These are phyloP conservation scores for Ceratotherium simum DNA, from an alignment of 2,113 vertebrate species.

Conservation along the genomic window DNA sequence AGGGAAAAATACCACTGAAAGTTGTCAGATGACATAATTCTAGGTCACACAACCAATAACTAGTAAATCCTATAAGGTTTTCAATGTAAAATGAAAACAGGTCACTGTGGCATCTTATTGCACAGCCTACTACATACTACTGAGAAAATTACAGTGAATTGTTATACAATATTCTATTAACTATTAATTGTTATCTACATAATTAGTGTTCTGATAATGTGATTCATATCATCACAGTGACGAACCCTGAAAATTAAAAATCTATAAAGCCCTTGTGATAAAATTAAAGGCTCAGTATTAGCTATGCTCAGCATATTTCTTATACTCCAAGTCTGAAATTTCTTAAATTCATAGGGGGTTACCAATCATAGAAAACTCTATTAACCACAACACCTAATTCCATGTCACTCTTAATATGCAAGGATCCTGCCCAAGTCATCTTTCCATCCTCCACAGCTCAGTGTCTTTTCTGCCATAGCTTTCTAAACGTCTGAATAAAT, in stretches of 20 bases:
- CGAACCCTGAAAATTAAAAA: constrained; percentile 45
- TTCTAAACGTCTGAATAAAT: not conserved
- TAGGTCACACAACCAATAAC: constrained; percentile 38
- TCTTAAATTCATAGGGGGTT: constrained; percentile 1
- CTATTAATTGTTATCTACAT: constrained; percentile 35
- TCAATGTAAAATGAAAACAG: constrained; percentile 61
- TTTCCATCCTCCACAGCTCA: not conserved
- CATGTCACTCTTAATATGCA: not conserved
- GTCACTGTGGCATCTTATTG: constrained; percentile 45
- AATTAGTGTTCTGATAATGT: not conserved
- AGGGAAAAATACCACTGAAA: not conserved
- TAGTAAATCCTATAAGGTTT: constrained; percentile 24
- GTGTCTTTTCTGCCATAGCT: not conserved
- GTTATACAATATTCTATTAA: constrained; percentile 21
- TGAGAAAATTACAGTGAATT: not conserved
- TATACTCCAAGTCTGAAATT: not conserved
- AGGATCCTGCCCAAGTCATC: not conserved
- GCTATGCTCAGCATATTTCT: not conserved
- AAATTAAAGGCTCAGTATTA: constrained; percentile 42
- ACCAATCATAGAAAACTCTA: not conserved
- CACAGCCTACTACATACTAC: not conserved
- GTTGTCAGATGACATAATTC: not conserved
- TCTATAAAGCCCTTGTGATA: constrained; percentile 24
- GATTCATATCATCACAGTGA: not conserved
- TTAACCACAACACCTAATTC: not conserved